Percentiles rank a stretch among this genome's conserved stretches.
phyloP scores from a whole-genome alignment of 2,113 vertebrate genomes.

The Ancistrus triradiatus region DNA sequence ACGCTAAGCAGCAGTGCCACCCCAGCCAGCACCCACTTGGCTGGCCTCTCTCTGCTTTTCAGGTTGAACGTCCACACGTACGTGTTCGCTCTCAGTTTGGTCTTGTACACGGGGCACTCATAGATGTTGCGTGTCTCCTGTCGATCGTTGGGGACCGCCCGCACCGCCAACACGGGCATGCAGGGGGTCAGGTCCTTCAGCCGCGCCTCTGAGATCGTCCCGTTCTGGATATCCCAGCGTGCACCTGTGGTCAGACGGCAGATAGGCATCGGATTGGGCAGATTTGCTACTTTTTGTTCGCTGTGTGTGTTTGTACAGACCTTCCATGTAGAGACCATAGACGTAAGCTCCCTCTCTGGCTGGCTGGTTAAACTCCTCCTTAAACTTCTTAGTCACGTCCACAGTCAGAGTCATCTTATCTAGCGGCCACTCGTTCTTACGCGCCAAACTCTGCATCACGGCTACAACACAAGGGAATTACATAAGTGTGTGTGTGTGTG shows the following conservation, averaged over 20 bases:
- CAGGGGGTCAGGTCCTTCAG: constrained; percentile 64
- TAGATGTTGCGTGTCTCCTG: constrained; percentile 74
- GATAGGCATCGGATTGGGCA: too few species aligned
- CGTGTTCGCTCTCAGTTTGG: constrained; percentile 66
- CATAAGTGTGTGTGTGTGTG: background rate
- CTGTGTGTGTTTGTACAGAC: constrained; percentile 33
- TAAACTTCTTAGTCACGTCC: constrained; percentile 74
- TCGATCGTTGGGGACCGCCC: constrained; percentile 64
- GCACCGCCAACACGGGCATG: constrained; percentile 69
- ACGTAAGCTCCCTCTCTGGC: constrained; percentile 66
- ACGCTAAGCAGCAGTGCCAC: constrained; percentile 71
- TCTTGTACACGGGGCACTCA: constrained; percentile 71
- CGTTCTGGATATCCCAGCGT: constrained; percentile 68
- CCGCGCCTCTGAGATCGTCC: constrained; percentile 62
- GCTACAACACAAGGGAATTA: constrained; percentile 48
- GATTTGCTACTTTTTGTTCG: background rate
- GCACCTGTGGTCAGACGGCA: constrained; percentile 57
- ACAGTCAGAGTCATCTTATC: constrained; percentile 71
- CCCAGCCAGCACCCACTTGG: constrained; percentile 70
- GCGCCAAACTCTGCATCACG: constrained; percentile 70
- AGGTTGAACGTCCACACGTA: constrained; percentile 66
- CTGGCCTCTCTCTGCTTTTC: constrained; percentile 69
- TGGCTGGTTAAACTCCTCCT: constrained; percentile 73
- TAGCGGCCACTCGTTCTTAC: constrained; percentile 78
- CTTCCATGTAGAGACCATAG: constrained; percentile 70